Evolutionary conservation across 2,888 invertebrate species (phyloP).

Genomic region (Chloroclystis v-ata): DNA sequence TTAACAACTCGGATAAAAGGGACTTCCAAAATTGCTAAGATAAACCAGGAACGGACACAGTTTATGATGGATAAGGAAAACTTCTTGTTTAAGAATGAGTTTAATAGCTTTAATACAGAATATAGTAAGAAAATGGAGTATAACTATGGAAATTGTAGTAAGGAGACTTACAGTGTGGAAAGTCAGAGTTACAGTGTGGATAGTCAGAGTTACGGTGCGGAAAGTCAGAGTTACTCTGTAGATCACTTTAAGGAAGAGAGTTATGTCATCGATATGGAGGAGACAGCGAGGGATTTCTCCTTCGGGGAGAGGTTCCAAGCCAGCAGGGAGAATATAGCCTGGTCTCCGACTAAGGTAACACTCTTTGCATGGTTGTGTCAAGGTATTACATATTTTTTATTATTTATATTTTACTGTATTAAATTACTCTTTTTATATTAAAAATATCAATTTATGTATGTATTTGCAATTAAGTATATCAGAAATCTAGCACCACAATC

Average conservation of each 20-base stretch:
- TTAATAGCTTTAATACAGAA: conserved; percentile 35
- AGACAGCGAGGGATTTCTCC: conserved; percentile 62
- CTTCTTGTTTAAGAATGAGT: conserved; percentile 7
- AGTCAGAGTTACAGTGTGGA: conserved; percentile 1
- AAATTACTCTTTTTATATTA: no score
- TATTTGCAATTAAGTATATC: no score
- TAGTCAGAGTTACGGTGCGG: not conserved
- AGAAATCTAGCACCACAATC: no score
- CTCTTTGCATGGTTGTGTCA: conserved; percentile 7
- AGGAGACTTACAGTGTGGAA: conserved; percentile 2
- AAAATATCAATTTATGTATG: no score
- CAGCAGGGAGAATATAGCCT: conserved; percentile 38
- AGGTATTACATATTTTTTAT: conserved; percentile 4
- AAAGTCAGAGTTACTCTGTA: conserved; percentile 6
- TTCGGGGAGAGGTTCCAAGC: conserved; percentile 47
- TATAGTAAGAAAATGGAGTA: no score
- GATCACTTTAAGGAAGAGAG: conserved; percentile 2
- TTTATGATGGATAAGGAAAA: conserved; percentile 67
- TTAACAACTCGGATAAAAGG: conserved; percentile 37
- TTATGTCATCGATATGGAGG: conserved; percentile 56
- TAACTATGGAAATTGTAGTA: no score
- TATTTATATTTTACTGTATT: no score
- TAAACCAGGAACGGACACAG: conserved; percentile 56
- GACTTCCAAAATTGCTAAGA: conserved; percentile 50
- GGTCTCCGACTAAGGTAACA: conserved; percentile 57